Conservation (phyloP, 2,888 invertebrate species). For the Scrobipalpa atriplicella region DNA sequence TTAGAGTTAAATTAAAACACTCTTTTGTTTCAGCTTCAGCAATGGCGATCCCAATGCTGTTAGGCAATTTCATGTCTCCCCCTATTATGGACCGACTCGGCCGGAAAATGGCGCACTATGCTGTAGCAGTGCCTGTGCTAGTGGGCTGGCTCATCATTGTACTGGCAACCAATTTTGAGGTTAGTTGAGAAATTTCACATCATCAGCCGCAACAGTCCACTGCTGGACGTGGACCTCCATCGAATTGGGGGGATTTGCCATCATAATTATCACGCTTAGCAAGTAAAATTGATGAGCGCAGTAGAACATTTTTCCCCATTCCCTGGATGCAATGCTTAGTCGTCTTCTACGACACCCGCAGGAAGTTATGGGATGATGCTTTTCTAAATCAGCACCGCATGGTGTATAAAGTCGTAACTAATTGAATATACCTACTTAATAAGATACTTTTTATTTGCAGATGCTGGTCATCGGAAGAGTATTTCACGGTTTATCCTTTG, state of each 20-base stretch:
- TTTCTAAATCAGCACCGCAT: background rate
- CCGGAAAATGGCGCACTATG: conserved; percentile 69
- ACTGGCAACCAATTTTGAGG: conserved; percentile 56
- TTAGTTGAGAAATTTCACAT: conserved; percentile 24
- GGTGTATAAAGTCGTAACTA: no score
- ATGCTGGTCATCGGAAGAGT: conserved; percentile 26
- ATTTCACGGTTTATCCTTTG: conserved; percentile 69
- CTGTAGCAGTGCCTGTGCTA: conserved; percentile 67
- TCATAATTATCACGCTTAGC: no score
- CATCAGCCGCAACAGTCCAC: no score
- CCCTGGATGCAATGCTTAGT: no score
- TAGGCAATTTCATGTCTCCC: conserved; percentile 52
- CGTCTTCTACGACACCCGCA: no score
- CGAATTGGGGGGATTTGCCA: no score
- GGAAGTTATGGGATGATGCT: no score
- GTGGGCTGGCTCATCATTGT: conserved; percentile 76
- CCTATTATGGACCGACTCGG: conserved; percentile 76
- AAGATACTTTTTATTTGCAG: conserved; percentile 3
- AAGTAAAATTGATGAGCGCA: no score
- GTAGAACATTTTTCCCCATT: no score
- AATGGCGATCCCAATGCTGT: conserved; percentile 46
- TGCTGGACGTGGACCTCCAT: no score
- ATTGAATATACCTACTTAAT: no score
- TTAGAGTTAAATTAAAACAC: no score
- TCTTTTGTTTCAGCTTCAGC: conserved; percentile 49